Evolutionary conservation across 2,113 vertebrate genomes (phyloP).

Genomic region (Atrichornis clamosus): DNA sequence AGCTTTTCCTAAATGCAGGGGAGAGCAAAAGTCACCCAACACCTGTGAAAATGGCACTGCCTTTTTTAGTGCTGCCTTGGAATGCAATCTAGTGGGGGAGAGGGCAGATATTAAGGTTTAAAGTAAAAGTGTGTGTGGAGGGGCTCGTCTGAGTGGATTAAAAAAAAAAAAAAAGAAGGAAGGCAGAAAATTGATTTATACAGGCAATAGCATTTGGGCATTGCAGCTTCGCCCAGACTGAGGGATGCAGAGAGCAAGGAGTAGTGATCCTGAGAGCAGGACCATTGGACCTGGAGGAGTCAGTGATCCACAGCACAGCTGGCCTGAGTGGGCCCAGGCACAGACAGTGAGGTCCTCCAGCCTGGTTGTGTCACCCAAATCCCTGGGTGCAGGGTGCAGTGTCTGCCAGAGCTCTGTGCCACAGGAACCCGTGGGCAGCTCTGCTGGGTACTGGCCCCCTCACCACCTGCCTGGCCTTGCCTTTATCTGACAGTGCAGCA

Average conservation of each 20-base stretch:
- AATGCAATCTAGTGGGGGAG: not conserved
- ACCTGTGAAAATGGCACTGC: not conserved
- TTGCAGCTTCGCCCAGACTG: not conserved
- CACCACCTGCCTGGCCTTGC: not conserved
- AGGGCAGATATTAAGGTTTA: not conserved
- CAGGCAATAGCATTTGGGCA: not conserved
- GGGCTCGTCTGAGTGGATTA: not conserved
- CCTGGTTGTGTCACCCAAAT: not conserved
- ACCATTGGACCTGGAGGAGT: accelerated
- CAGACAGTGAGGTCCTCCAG: not conserved
- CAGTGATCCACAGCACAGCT: too few relatives aligned
- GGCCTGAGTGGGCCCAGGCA: not conserved
- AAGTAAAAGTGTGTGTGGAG: not conserved
- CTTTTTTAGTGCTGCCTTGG: not conserved
- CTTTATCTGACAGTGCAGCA: not conserved
- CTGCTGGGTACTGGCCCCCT: accelerated
- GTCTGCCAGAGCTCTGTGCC: accelerated
- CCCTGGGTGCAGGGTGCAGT: not conserved
- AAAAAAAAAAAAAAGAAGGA: accelerated
- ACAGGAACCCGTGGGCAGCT: not conserved
- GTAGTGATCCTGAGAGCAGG: not conserved
- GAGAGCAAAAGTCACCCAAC: not conserved
- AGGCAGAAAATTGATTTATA: not conserved
- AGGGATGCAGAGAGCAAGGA: too few relatives aligned
- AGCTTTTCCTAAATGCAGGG: not conserved